Evolutionary conservation across 2,797 vertebrate species (phyloP), one percentile per base, ranked within the genome.

Genomic region (Phoebastria nigripes): DNA sequence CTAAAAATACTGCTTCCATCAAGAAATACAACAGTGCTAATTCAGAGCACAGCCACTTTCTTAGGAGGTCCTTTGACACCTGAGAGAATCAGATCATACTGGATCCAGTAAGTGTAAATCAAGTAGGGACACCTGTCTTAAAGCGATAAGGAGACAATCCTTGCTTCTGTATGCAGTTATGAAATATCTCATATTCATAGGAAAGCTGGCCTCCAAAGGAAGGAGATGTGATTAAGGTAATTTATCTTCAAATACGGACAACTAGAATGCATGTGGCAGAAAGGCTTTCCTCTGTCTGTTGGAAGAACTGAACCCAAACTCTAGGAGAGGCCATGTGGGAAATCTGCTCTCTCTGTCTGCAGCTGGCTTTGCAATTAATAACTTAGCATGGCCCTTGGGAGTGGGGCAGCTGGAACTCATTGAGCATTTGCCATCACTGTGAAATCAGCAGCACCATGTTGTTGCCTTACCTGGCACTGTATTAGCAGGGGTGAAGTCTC

Each of bases 401-500:
- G 7, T 4, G 26, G 31, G 29, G 15, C 42, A 94, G 71, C n/a
- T 89, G 89, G 46, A 74, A 41, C 24, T 73, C 55, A 31, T 1
- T 17, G 63, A 56, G 42, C 25, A n/a, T 78, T 93, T 80, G 41
- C 41, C 41, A 54, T 67, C 56, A 28, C 61, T 56, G 26, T 76
- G 69, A 61, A 91, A 86, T 49, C 37, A 94, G 73, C 65, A 91
- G 51, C 66, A 35, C n/a, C 0, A 1, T 37, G 54, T 77, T 20
- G 29, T 92, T 77, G 59, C 73, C 97, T 97, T 95, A 98, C 98
- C 98, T 97, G 97, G 92, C 98, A 98, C 39, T 90, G 96, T 94
- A 98, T 93, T 66, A 97, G 93, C 78, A 98, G 97, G 39, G 73
- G 17, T 31, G 98, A 98, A 66, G 97, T 97, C 94, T 97, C 95